phyloP scores from a whole-genome alignment of 1,140 invertebrate species.

The Philotrypesis tridentata region DNA sequence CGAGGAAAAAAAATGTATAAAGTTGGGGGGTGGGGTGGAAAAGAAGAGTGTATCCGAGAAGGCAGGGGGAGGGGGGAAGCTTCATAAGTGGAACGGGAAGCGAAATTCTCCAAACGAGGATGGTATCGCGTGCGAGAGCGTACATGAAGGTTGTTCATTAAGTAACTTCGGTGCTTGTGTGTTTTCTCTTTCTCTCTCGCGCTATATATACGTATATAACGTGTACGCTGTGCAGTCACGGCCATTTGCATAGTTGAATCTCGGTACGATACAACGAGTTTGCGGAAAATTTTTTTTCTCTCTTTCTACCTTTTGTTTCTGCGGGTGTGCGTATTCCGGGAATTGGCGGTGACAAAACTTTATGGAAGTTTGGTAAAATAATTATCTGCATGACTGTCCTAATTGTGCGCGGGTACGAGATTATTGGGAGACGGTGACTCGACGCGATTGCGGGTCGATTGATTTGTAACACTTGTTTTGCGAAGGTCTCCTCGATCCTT shows the following conservation, averaged over 20 bases:
- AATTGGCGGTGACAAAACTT: background rate
- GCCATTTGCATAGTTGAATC: conserved; percentile 33
- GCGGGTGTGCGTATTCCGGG: no score
- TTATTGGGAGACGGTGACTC: no score
- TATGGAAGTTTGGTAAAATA: background rate
- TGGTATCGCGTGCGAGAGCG: conserved; percentile 8
- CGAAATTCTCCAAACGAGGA: background rate
- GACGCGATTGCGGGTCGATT: no score
- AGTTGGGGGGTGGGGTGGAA: background rate
- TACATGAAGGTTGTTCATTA: conserved; percentile 28
- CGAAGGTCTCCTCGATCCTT: no score
- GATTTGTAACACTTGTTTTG: no score
- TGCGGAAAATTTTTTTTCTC: background rate
- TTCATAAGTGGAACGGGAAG: background rate
- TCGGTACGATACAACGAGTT: conserved; percentile 5
- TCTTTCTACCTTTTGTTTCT: background rate
- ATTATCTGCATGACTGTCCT: no score
- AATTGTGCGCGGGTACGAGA: no score
- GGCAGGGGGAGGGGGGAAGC: background rate
- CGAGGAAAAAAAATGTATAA: background rate
- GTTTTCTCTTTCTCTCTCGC: no score
- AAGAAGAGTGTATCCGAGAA: background rate
- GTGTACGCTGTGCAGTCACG: background rate
- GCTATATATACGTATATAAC: no score
- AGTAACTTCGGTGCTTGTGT: conserved; percentile 35